phyloP scores from a whole-genome alignment of 2,888 invertebrate genomes.

The Diachrysia chrysitis region DNA sequence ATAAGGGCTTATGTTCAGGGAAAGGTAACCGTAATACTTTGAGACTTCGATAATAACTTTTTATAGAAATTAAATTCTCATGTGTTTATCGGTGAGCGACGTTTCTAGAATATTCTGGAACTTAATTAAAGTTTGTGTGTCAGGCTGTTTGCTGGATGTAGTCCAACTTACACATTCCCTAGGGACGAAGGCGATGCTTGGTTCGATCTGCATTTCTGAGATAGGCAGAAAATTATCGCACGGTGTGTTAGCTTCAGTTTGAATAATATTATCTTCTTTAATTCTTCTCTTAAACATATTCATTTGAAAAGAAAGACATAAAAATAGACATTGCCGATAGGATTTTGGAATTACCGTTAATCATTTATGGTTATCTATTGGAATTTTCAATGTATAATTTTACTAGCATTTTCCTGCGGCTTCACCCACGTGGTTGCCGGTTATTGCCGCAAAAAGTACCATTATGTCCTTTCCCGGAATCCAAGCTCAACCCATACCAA shows the following conservation, averaged over 20 bases:
- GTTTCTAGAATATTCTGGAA: slow-evolving; percentile 32
- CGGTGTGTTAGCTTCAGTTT: neutral
- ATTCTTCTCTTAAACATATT: no score
- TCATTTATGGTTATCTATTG: no score
- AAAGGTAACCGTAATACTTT: slow-evolving; percentile 26
- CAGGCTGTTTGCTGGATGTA: slow-evolving; percentile 14
- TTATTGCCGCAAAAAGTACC: no score
- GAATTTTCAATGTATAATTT: no score
- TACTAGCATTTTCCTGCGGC: no score
- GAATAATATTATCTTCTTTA: no score
- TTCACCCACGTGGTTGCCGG: no score
- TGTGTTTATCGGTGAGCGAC: slow-evolving; percentile 22
- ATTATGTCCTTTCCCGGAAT: no score
- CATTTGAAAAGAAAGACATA: no score
- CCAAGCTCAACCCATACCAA: no score
- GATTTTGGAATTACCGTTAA: no score
- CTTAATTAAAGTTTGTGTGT: slow-evolving; percentile 39
- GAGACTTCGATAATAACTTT: slow-evolving; percentile 25
- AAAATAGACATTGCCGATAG: no score
- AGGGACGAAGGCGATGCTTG: slow-evolving; percentile 3
- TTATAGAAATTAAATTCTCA: slow-evolving; percentile 47
- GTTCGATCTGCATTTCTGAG: neutral
- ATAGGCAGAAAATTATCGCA: neutral
- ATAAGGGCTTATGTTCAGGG: slow-evolving; percentile 20
- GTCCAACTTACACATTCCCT: slow-evolving; percentile 4